Evolutionary conservation across 1,140 invertebrate species (phyloP).

Genomic region (Pseudomyrmex concolor): DNA sequence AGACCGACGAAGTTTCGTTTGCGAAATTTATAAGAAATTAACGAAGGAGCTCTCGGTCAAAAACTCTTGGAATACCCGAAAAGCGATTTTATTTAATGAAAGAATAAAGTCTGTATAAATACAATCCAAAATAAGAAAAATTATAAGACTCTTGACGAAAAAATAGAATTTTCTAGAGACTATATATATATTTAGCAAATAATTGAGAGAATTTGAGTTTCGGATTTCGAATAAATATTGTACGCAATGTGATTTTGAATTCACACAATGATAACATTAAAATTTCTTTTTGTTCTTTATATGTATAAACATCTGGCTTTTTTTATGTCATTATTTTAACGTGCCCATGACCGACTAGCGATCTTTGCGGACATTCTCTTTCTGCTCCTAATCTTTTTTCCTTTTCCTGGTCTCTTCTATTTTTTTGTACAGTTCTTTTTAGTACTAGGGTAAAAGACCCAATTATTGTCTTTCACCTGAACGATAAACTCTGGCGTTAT

Average conservation of each 20-base stretch:
- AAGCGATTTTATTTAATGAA: conserved; percentile 20
- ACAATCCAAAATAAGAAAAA: conserved; percentile 5
- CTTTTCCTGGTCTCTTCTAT: no score
- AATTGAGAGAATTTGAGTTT: not conserved
- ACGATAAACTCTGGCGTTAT: no score
- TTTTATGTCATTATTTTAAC: no score
- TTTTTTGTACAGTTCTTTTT: no score
- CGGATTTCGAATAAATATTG: no score
- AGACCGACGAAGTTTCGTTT: conserved; percentile 35
- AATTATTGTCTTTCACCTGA: no score
- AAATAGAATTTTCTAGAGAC: not conserved
- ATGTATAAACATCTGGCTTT: conserved; percentile 51
- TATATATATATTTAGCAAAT: not conserved
- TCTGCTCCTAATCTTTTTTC: no score
- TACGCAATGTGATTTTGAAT: not conserved
- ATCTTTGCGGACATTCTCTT: no score
- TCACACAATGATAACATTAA: not conserved
- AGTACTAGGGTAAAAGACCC: no score
- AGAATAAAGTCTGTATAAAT: conserved; percentile 25
- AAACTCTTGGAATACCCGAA: conserved; percentile 40
- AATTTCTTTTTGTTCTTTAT: conserved; percentile 1
- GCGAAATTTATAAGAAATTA: conserved; percentile 43
- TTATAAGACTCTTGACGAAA: conserved; percentile 11
- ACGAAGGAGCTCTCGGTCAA: conserved; percentile 7
- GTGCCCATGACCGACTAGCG: no score